phyloP scores from a whole-genome alignment of 2,113 vertebrate genomes.

The Raja brachyura region DNA sequence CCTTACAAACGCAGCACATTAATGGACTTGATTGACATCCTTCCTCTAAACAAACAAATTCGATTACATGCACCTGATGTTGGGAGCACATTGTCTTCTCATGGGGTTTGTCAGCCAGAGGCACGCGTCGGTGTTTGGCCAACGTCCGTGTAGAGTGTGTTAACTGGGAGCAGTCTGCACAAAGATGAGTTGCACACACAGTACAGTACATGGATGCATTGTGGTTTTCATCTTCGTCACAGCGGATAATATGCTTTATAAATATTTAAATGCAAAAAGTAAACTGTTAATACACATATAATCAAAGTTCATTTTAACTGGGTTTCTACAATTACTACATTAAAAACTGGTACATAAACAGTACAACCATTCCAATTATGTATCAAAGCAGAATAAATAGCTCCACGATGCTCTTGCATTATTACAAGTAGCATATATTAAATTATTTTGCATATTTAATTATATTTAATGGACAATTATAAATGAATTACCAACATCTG shows the following conservation, averaged over 20 bases:
- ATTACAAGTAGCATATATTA: neutral
- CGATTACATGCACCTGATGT: slow-evolving; percentile 95
- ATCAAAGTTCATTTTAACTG: neutral
- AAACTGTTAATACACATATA: neutral
- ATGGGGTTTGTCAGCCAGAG: slow-evolving; percentile 92
- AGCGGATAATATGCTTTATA: slow-evolving; percentile 79
- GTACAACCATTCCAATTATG: neutral
- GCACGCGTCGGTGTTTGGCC: slow-evolving; percentile 88
- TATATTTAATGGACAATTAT: neutral
- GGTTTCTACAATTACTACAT: neutral
- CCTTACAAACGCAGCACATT: slow-evolving; percentile 98
- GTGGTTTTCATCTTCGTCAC: slow-evolving; percentile 91
- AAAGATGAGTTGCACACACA: slow-evolving; percentile 92
- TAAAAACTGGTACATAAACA: neutral
- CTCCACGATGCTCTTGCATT: neutral
- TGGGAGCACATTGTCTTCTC: slow-evolving; percentile 94
- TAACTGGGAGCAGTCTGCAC: slow-evolving; percentile 86
- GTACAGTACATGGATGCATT: slow-evolving; percentile 92
- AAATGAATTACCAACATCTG: neutral
- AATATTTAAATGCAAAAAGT: slow-evolving; percentile 36
- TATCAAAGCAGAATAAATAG: neutral
- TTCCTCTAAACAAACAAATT: slow-evolving; percentile 95
- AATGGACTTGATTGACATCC: slow-evolving; percentile 81
- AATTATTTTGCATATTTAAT: neutral
- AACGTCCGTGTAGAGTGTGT: slow-evolving; percentile 95